Evolutionary conservation across 2,888 invertebrate genomes (phyloP).

Genomic region (Phengaris arion): DNA sequence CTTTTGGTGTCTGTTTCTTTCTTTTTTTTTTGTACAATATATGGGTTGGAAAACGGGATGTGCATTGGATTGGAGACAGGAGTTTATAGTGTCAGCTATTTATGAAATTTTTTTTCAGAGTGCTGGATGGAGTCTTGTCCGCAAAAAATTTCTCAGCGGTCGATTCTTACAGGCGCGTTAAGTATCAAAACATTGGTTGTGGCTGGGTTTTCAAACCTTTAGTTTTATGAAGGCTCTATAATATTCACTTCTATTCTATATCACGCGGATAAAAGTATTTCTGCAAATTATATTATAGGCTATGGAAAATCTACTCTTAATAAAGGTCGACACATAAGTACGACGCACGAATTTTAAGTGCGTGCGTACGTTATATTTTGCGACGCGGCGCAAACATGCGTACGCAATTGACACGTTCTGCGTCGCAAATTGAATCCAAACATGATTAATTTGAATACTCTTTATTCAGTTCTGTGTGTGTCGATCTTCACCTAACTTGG

Average conservation of each 20-base stretch:
- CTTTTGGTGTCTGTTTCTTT: no score
- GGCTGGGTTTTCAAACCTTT: not conserved
- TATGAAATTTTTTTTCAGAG: conserved; percentile 23
- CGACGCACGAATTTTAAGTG: not conserved
- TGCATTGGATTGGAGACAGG: no score
- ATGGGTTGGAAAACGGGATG: no score
- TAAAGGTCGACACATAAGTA: not conserved
- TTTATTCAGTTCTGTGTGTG: not conserved
- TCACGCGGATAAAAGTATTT: no score
- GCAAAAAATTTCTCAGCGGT: conserved; percentile 26
- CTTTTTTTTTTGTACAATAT: no score
- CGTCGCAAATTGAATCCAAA: no score
- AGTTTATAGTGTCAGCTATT: not conserved
- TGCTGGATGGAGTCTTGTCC: conserved; percentile 25
- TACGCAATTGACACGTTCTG: not conserved
- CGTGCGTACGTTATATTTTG: not conserved
- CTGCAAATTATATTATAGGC: no score
- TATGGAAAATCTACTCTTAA: not conserved
- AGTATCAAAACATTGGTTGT: conserved; percentile 3
- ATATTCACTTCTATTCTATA: not conserved
- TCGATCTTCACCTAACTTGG: not conserved
- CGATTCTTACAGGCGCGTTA: conserved; percentile 21
- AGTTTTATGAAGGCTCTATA: not conserved
- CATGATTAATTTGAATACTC: no score
- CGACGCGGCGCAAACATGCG: not conserved